phyloP scores from a whole-genome alignment of 2,113 vertebrate species.

The Lanius collurio region DNA sequence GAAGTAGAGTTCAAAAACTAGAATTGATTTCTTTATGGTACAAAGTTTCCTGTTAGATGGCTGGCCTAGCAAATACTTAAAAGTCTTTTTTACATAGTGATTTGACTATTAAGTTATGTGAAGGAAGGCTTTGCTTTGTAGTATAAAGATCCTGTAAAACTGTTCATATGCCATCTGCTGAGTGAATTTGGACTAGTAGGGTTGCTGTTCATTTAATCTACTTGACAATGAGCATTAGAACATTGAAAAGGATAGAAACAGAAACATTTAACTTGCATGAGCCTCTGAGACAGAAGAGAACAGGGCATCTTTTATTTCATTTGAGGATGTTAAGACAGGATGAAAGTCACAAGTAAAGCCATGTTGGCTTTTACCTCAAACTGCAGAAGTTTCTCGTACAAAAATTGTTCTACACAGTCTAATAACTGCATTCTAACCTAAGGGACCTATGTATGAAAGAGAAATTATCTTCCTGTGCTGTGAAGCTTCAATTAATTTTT shows the following conservation, averaged over 20 bases:
- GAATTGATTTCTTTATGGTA: background rate
- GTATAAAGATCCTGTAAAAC: background rate
- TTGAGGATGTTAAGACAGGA: background rate
- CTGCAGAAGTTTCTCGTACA: background rate
- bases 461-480: background rate
- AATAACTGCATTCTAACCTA: background rate
- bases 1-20: background rate
- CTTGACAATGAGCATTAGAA: background rate
- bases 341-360: background rate
- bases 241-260: background rate
- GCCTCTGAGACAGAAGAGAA: background rate
- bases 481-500: constrained; percentile 32
- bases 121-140: background rate
- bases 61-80: background rate
- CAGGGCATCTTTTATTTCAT: background rate
- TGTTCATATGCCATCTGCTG: background rate
- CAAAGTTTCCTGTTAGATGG: background rate
- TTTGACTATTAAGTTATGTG: background rate
- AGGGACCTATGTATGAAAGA: background rate
- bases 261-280: background rate
- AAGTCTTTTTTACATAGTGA: background rate
- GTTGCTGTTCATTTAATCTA: background rate
- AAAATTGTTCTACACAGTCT: background rate
- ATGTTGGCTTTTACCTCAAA: background rate
- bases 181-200: background rate